These are phyloP conservation scores for Gymnocephalus cernua DNA, from an alignment of 2,113 vertebrate species.

Conservation along the genomic window DNA sequence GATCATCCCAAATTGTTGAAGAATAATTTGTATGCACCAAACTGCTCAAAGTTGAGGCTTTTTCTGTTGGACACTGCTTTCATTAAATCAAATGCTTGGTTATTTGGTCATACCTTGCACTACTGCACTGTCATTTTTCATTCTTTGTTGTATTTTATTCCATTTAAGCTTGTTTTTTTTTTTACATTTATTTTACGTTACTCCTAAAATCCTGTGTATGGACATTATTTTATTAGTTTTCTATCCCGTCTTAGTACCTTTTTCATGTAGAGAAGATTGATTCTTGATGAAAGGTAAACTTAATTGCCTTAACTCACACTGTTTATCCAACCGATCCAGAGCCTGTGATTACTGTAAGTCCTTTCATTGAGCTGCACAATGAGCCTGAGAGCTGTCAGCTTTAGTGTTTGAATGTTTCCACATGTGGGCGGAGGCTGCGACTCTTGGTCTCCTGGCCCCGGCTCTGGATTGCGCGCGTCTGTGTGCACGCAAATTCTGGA, in stretches of 20 bases:
- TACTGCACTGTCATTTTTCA: not conserved
- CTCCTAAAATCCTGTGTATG: not conserved
- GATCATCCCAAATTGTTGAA: too few species aligned
- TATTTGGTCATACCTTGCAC: not conserved
- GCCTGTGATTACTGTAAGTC: too few species aligned
- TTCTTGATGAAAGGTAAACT: not conserved
- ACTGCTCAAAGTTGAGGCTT: not conserved
- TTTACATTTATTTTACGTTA: not conserved
- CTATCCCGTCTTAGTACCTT: not conserved
- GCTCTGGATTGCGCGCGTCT: slow-evolving; percentile 11
- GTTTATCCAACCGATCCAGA: not conserved
- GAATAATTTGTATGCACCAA: too few species aligned
- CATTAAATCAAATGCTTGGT: not conserved
- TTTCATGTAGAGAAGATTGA: not conserved
- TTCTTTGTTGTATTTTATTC: not conserved
- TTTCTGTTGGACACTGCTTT: not conserved
- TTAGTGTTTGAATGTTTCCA: slow-evolving; percentile 3
- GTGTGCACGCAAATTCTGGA: not conserved
- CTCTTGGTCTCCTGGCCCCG: not conserved
- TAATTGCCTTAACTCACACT: not conserved
- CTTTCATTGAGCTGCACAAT: not conserved
- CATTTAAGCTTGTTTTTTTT: too few species aligned
- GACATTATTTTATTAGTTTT: not conserved
- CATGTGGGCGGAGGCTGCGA: slow-evolving; percentile 26
- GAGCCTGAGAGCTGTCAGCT: not conserved